Base-by-base conservation (phyloP, 1,140 invertebrate genomes). In the Luehdorfia chinensis region DNA sequence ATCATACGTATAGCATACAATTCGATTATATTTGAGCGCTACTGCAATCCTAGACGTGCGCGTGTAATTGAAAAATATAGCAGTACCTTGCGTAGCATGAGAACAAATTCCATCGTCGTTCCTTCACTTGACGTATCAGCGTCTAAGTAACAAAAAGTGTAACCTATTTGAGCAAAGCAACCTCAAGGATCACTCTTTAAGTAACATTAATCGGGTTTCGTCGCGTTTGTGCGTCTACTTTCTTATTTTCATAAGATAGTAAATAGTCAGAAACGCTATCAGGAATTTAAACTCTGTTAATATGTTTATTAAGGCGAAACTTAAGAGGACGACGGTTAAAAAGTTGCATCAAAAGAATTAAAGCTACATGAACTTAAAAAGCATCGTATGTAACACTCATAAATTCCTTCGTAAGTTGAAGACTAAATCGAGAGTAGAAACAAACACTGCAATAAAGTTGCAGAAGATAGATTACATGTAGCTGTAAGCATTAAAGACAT, bases 121-220 rank as follows among this genome's bases (percentile, higher is more conserved):
- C 41, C 50, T 59, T 58, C 53, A 41, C 53, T 51, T 75, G 68
- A 75, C 73, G 69, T 69, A 80, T 75, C 72, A 54, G 59, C 61
- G 53, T 60, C 76, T 83, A 83, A 84, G 80, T 84, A 71, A 74
- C 61, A 79, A 84, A 79, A 75, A 80, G 72, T 84, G 80, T 84
- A 79, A 51, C 54, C 71, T 74, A 73, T 76, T 75, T 63, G 44
- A 53, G 55, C 23, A 41, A 59, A 67, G 59, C 58, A 57, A 79
- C 51, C 66, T 66, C 69, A 57, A 70, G 70, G 63, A 62, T 77
- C 63, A 53, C 59, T 59, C 65, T 79, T 73, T 83, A 76, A 84
- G 80, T 84, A 80, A 84, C 80, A 84, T 84, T 84, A 84, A 84
- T 84, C 71, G 76, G 66, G 68, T 71, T 68, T 71, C 68, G 50